Base-by-base conservation (phyloP, 2,797 vertebrate genomes). In the Dicrostonyx torquatus region DNA sequence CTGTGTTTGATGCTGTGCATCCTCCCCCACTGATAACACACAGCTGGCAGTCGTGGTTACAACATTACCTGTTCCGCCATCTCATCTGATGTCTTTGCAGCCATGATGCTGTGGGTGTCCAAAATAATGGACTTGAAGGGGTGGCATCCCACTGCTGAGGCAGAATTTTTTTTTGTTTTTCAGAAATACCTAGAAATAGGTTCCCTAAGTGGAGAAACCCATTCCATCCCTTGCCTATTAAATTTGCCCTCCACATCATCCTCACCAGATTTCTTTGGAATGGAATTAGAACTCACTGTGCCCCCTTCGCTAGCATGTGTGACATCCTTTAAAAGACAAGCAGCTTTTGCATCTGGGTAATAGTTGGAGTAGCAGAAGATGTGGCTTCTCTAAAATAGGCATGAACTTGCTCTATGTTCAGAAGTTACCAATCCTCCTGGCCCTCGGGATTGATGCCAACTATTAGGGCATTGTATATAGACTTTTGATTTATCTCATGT, bases 141-240 rank as follows among this genome's bases (percentile, higher is more conserved):
- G 6, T 86, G 53, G 17, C 13, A 7, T 14, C 34, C 50, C 70
- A 13, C n/a, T 58, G 40, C 34, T 87, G 62, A 45, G 73, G 77
- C 29, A 53, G 37, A 78, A 89, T 14, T 72, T 22, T 14, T 72
- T 22, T 43, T 72, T 45, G 17, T 75, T 50, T 7, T n/a, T 75
- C 37, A 66, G 75, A 34, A 90, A 84, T 22, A 86, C 20, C 58
- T 70, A 60, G 76, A 94, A 78, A 66, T 64, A 64, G 72, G 70
- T 50, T 77, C 64, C 50, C 11, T 18, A 20, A 75, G 40, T 22
- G 15, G 37, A 78, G 37, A 95, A 86, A 83, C 8, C 14, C 1
- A 53, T 66, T 88, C n/a, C 2, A 50, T 73, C 20, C 6, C 13
- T n/a, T 29, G 4, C 3, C 76, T 24, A 31, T 73, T 77, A 58